Percentiles rank a stretch among this genome's conserved stretches.
phyloP scores from a whole-genome alignment of 2,888 invertebrate species.

The Philereme vetulata region DNA sequence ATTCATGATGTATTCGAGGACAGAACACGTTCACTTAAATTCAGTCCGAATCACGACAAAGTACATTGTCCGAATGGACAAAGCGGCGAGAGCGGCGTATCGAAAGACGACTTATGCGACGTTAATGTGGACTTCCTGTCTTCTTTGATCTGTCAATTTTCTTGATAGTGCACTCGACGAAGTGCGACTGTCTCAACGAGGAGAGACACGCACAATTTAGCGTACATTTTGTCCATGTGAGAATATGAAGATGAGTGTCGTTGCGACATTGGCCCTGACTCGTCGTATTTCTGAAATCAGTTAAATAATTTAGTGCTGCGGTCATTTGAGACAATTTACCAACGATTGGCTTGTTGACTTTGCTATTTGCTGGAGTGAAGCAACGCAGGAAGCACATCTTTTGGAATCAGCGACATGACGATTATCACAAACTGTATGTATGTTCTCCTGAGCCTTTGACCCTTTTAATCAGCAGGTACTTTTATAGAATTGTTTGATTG shows the following conservation, averaged over 20 bases:
- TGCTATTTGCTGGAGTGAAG: slow-evolving; percentile 58
- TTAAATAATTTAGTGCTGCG: slow-evolving; percentile 68
- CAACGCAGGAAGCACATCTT: slow-evolving; percentile 56
- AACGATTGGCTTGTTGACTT: slow-evolving; percentile 68
- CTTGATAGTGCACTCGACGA: slow-evolving; percentile 67
- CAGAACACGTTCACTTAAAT: neutral
- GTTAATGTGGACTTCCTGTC: slow-evolving; percentile 77
- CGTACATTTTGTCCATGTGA: slow-evolving; percentile 35
- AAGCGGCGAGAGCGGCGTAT: slow-evolving; percentile 50
- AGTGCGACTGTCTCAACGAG: slow-evolving; percentile 60
- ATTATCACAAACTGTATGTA: slow-evolving; percentile 40
- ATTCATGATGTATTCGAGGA: slow-evolving; percentile 1
- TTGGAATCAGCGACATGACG: slow-evolving; percentile 51
- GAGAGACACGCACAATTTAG: slow-evolving; percentile 64
- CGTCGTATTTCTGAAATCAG: slow-evolving; percentile 67
- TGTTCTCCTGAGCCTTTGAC: too few relatives aligned
- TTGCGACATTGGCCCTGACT: slow-evolving; percentile 33
- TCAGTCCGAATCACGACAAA: slow-evolving; percentile 10
- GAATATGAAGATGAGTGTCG: slow-evolving; percentile 36
- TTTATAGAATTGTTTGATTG: too few relatives aligned
- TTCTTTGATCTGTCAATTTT: slow-evolving; percentile 77
- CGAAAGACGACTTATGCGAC: slow-evolving; percentile 62
- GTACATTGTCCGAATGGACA: slow-evolving; percentile 13
- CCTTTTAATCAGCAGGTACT: too few relatives aligned
- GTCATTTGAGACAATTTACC: slow-evolving; percentile 73